Conservation (phyloP, 2,113 vertebrate species). For the Vimba vimba region DNA sequence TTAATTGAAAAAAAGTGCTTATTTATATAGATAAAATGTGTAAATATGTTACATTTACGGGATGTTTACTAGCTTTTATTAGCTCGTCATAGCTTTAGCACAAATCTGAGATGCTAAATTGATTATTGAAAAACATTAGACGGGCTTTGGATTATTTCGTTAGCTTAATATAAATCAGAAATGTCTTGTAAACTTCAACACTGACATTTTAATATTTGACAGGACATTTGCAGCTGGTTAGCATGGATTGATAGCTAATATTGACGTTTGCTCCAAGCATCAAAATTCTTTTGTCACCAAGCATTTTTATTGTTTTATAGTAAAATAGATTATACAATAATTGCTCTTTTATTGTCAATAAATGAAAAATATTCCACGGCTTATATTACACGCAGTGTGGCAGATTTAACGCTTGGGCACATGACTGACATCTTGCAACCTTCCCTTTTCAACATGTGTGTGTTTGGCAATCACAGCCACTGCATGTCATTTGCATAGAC, state of each 20-base stretch:
- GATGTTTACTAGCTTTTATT: slow-evolving; percentile 5
- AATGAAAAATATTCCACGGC: not conserved
- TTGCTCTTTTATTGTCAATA: not conserved
- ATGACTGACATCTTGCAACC: not conserved
- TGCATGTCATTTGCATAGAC: not conserved
- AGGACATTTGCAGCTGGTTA: not conserved
- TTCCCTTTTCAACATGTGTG: slow-evolving; percentile 30
- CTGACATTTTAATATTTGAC: not conserved
- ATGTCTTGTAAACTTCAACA: not conserved
- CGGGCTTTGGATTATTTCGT: not conserved
- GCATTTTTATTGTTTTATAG: not conserved
- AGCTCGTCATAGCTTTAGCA: slow-evolving; percentile 1
- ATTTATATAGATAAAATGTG: not conserved
- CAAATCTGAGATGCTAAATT: not conserved
- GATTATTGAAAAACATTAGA: not conserved
- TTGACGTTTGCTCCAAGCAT: not conserved
- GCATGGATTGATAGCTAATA: not conserved
- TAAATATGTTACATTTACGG: not conserved
- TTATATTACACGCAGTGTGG: not conserved
- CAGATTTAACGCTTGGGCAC: not conserved
- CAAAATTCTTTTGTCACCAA: not conserved
- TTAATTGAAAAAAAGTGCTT: not conserved
- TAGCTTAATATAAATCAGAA: not conserved
- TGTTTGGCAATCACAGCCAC: slow-evolving; percentile 9
- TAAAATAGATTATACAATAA: too few species aligned